A percentile compares a stretch with the other conserved stretches of the same genome.
Conservation (phyloP, 1,140 invertebrate genomes). For the Listronotus bonariensis region DNA sequence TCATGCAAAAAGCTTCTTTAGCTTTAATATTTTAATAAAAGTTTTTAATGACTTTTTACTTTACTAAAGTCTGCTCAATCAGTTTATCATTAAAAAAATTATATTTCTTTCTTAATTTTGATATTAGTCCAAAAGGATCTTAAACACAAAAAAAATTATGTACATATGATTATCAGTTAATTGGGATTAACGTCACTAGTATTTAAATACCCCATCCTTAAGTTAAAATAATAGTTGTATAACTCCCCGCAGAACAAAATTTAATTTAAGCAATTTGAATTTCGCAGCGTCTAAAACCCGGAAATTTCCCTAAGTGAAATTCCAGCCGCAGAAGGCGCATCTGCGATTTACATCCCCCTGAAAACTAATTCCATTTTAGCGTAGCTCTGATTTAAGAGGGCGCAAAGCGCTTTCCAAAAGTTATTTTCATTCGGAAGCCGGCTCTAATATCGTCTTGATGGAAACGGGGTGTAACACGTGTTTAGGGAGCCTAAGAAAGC, state of each 20-base stretch:
- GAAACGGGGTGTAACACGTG: constrained; percentile 43
- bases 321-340: constrained; percentile 41
- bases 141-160: too few species aligned
- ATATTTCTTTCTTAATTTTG: too few species aligned
- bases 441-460: constrained; percentile 45
- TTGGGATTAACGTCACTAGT: too few species aligned
- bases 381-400: constrained; percentile 39
- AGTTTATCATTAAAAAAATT: too few species aligned
- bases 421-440: constrained; percentile 43
- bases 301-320: constrained; percentile 40
- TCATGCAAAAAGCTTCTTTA: too few species aligned
- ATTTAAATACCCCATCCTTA: too few species aligned
- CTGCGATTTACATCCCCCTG: constrained; percentile 42
- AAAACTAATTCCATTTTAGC: constrained; percentile 45
- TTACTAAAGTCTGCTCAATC: too few species aligned
- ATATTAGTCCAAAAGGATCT: too few species aligned
- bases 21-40: too few species aligned
- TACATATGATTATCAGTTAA: too few species aligned
- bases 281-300: constrained; percentile 11
- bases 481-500: constrained; percentile 35
- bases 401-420: constrained; percentile 43
- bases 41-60: too few species aligned
- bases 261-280: constrained; percentile 31
- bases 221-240: constrained; percentile 17
- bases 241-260: constrained; percentile 26